A percentile compares a stretch with the other conserved stretches of the same genome.
Conservation (phyloP, 2,888 invertebrate species). For the Charanyca ferruginea region DNA sequence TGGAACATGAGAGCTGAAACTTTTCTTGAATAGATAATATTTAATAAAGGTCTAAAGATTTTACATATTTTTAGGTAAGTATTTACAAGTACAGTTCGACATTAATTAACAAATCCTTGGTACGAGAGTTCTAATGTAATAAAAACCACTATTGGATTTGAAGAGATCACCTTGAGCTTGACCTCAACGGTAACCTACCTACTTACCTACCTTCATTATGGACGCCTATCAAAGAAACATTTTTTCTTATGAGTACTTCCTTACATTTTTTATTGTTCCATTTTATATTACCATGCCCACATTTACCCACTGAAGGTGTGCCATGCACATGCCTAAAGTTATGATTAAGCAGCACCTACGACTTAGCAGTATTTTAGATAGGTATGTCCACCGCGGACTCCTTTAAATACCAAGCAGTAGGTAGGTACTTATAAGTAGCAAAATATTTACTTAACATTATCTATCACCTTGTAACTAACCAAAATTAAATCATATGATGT, state of each 20-base stretch:
- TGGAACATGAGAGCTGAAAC: conserved; percentile 15
- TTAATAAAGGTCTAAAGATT: neutral
- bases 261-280: conserved; percentile 8
- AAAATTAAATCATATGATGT: neutral
- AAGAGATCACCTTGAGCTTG: conserved; percentile 28
- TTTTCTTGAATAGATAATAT: conserved; percentile 14
- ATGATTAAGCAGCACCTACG: too few species aligned
- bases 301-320: neutral
- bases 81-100: conserved; percentile 9
- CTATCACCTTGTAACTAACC: too few species aligned
- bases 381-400: too few species aligned
- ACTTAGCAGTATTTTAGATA: too few species aligned
- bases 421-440: too few species aligned
- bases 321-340: too few species aligned
- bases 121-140: conserved; percentile 6
- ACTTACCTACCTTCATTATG: neutral
- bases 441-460: neutral
- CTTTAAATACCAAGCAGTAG: neutral
- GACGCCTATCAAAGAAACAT: neutral
- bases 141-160: conserved; percentile 23
- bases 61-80: neutral
- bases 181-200: conserved; percentile 5
- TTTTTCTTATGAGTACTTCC: conserved; percentile 7
- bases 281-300: neutral
- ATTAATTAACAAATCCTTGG: conserved; percentile 6